Conservation (phyloP, 2,888 invertebrate species). For the Tigriopus californicus region DNA sequence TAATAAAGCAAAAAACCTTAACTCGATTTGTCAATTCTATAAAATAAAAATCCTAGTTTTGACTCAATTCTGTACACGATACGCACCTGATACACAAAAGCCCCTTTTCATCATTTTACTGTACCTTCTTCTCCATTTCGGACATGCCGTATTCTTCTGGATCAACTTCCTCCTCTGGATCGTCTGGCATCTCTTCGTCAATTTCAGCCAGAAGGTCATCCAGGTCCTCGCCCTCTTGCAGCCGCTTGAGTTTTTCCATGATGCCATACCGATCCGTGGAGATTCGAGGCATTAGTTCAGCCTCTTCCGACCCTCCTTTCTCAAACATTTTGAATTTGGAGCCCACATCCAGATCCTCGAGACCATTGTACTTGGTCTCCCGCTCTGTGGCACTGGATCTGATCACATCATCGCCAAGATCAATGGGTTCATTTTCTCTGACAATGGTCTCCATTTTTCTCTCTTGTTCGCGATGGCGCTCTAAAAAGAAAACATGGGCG, state of each 20-base stretch:
- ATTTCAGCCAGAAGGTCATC: constrained; percentile 15
- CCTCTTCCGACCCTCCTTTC: neutral
- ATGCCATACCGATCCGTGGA: constrained; percentile 14
- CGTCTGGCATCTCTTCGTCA: constrained; percentile 11
- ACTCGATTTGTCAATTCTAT: too few species aligned
- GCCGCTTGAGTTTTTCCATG: constrained; percentile 14
- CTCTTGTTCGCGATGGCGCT: constrained; percentile 5
- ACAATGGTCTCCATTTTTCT: constrained; percentile 15
- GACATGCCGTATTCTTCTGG: constrained; percentile 4
- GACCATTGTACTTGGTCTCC: constrained; percentile 7
- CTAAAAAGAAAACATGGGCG: too few species aligned
- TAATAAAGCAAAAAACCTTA: too few species aligned
- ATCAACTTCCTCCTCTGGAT: neutral
- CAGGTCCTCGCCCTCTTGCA: constrained; percentile 12
- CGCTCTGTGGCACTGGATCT: neutral
- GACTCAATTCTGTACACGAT: neutral
- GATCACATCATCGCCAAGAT: constrained; percentile 7
- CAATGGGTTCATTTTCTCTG: constrained; percentile 15
- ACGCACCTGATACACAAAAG: too few species aligned
- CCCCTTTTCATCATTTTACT: neutral
- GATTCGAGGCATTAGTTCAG: neutral
- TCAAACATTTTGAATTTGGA: constrained; percentile 17
- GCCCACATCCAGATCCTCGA: constrained; percentile 15
- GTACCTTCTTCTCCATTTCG: constrained; percentile 12
- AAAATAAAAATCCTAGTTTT: too few species aligned